Evolutionary conservation across 2,797 vertebrate species (phyloP), one percentile per base, ranked within the genome.

Genomic region (Pagetopsis macropterus): DNA sequence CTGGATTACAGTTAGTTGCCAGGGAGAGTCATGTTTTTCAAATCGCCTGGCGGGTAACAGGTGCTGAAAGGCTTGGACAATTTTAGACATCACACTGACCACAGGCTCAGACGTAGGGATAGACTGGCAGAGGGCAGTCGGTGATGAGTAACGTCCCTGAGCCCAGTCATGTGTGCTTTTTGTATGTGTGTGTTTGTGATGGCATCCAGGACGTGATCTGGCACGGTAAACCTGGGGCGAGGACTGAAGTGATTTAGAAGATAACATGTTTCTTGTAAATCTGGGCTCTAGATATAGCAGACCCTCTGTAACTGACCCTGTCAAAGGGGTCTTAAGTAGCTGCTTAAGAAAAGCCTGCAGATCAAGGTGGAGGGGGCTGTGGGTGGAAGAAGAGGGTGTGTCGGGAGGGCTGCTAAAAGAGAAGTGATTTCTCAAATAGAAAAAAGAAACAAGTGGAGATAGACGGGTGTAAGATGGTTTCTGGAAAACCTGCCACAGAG

Each of bases 221-320:
- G 52, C 64, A 80, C 10, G 13, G 40, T 52, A 74, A 84, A 76
- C 61, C 43, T 6, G 40, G 43, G 62, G 60, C 70, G 78, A 33
- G 33, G 65, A 66, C 75, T 69, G 48, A 19, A 62, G 64, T 40
- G 54, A 61, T 60, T 75, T 59, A 74, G 27, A 65, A 43, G 56
- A 77, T 83, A 76, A 78, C 51, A 44, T 76, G 67, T 83, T 84
- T 86, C 76, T 72, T 87, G 60, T 91, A 89, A 88, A 89, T 87
- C 49, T 6, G 40, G 41, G 23, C 66, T 65, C 61, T 55, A 17
- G 61, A 72, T 73, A 64, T 65, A 77, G 64, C 84, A 72, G 78
- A 85, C 37, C 55, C 55, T 68, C 54, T 84, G 90, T 82, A 88
- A 90, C 86, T 75, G 51, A 86, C 50, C 75, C 83, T 54, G 55